Conservation (phyloP, 1,140 invertebrate species). For the Zaprionus tsacasi region DNA sequence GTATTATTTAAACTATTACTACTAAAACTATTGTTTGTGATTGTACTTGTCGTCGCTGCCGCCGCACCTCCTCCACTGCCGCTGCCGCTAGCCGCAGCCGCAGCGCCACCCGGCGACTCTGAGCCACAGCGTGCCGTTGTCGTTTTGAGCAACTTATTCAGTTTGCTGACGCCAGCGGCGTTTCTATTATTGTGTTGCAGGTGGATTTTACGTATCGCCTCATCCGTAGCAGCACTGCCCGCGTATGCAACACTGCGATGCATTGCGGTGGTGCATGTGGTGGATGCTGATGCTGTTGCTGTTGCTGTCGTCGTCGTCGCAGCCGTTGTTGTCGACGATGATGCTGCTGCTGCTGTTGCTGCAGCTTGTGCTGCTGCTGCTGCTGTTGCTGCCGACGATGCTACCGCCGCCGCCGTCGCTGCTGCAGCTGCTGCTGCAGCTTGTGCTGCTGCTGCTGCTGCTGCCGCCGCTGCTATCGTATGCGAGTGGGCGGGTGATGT, state of each 20-base stretch:
- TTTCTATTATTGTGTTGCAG: constrained; percentile 67
- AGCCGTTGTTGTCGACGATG: constrained; percentile 28
- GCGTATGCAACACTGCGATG: constrained; percentile 85
- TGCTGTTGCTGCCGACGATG: constrained; percentile 33
- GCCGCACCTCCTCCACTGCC: constrained; percentile 54
- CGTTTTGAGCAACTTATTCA: constrained; percentile 84
- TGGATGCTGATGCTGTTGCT: constrained; percentile 36
- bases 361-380: constrained; percentile 32
- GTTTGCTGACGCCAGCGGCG: constrained; percentile 81
- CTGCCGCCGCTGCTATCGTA: constrained; percentile 47
- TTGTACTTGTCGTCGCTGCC: constrained; percentile 77
- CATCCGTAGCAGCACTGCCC: constrained; percentile 85
- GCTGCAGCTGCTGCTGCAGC: constrained; percentile 42
- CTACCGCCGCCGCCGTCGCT: constrained; percentile 30
- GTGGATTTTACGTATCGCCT: constrained; percentile 84
- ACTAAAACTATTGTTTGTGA: constrained; percentile 84
- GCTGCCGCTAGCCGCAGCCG: background rate
- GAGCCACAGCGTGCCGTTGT: constrained; percentile 67
- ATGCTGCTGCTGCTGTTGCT: constrained; percentile 27
- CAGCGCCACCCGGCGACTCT: constrained; percentile 54
- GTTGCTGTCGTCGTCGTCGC: no score
- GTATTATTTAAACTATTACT: constrained; percentile 83
- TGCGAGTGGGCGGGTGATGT: constrained; percentile 69
- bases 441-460: constrained; percentile 39
- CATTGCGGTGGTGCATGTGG: constrained; percentile 84